phyloP scores from a whole-genome alignment of 2,113 vertebrate genomes.

The Trichechus manatus region DNA sequence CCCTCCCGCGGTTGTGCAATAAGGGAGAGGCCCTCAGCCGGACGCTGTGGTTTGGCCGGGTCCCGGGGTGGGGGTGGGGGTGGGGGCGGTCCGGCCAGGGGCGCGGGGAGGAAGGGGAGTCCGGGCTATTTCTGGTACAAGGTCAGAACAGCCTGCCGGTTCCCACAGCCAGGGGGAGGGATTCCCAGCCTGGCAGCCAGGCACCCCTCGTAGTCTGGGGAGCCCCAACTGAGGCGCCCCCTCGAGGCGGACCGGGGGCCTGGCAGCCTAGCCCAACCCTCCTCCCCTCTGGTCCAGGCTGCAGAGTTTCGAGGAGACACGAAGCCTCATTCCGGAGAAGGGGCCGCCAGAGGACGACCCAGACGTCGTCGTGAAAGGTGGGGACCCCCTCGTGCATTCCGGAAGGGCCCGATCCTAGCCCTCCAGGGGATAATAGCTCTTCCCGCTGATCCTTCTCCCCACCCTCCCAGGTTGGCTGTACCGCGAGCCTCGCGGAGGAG shows the following conservation, averaged over 20 bases:
- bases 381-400: conserved; percentile 21
- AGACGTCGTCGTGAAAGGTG: conserved; percentile 95
- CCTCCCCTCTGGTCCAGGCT: conserved; percentile 83
- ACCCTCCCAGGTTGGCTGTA: conserved; percentile 94
- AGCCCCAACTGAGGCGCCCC: conserved; percentile 51
- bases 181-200: conserved; percentile 19
- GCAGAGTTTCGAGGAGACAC: conserved; percentile 92
- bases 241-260: conserved; percentile 29
- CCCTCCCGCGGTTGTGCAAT: conserved; percentile 70
- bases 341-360: conserved; percentile 92
- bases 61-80: conserved; percentile 50
- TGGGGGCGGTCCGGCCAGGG: conserved; percentile 77
- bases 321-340: conserved; percentile 94
- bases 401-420: not conserved
- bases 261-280: not conserved
- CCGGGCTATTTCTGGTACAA: conserved; percentile 76
- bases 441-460: not conserved
- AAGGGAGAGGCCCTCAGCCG: conserved; percentile 81
- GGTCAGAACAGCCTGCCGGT: conserved; percentile 22
- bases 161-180: conserved; percentile 76
- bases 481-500: conserved; percentile 91
- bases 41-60: conserved; percentile 85
- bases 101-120: conserved; percentile 66
- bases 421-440: not conserved
- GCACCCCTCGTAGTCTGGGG: not conserved